Percentiles rank a stretch among this genome's conserved stretches.
Evolutionary conservation across 2,797 vertebrate species (phyloP).

Genomic region (Alauda arvensis): DNA sequence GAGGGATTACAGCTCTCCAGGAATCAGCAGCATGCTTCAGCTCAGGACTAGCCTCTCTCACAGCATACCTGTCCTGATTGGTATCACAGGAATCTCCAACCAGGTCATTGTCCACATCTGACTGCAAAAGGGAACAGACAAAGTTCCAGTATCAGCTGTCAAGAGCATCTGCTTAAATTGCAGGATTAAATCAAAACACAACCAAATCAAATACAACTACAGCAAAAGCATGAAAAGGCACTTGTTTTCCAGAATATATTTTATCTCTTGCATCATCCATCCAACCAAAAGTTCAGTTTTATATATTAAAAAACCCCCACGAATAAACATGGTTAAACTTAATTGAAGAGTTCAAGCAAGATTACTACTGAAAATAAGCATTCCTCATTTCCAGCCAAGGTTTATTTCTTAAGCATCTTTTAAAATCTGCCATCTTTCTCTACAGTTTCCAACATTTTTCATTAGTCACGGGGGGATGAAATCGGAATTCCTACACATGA

Average conservation of each 20-base stretch:
- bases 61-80: constrained; percentile 93
- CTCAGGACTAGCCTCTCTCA: not conserved
- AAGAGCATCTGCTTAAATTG: not conserved
- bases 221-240: not conserved
- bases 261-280: not conserved
- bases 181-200: not conserved
- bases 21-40: not conserved
- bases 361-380: not conserved
- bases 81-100: constrained; percentile 98
- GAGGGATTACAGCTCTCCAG: not conserved
- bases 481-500: not conserved
- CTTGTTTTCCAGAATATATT: not conserved
- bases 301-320: not conserved
- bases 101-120: constrained; percentile 92
- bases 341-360: not conserved
- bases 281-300: not conserved
- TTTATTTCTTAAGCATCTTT: not conserved
- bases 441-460: not conserved
- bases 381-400: not conserved
- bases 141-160: not conserved
- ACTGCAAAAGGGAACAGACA: constrained; percentile 75
- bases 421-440: not conserved
- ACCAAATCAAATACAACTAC: not conserved
- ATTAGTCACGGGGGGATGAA: not conserved
- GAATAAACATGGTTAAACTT: not conserved